phyloP scores from a whole-genome alignment of 2,113 vertebrate species.

The Lichenostomus cassidix region DNA sequence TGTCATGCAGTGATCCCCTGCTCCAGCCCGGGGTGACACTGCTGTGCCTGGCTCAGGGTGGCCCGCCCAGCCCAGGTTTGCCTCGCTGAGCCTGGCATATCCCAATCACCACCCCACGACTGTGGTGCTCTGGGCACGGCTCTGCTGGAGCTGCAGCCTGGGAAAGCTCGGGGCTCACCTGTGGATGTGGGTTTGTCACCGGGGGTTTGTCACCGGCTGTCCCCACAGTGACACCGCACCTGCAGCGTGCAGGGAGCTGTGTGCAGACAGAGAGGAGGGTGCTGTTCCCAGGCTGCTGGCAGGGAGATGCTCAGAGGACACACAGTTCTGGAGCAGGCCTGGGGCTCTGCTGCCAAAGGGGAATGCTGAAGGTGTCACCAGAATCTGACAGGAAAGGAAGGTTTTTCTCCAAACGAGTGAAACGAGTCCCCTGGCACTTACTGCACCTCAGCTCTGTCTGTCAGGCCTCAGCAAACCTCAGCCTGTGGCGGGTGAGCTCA shows the following conservation, averaged over 20 bases:
- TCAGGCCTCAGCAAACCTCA: neutral
- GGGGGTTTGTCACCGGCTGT: neutral
- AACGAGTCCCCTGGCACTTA: neutral
- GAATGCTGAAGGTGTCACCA: neutral
- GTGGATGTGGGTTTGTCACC: neutral
- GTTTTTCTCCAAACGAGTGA: neutral
- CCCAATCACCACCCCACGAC: accelerated
- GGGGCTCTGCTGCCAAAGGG: neutral
- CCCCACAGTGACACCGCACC: accelerated
- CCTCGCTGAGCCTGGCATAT: neutral
- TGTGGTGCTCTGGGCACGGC: accelerated
- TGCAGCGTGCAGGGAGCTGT: accelerated
- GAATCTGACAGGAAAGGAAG: neutral
- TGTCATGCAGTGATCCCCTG: accelerated
- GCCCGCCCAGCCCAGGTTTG: accelerated
- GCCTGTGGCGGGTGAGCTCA: neutral
- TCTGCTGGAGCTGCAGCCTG: neutral
- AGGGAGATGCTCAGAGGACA: neutral
- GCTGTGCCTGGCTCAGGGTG: neutral
- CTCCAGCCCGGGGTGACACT: accelerated
- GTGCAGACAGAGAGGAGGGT: neutral
- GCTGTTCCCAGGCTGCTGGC: neutral
- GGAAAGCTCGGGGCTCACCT: accelerated
- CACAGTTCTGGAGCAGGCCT: neutral
- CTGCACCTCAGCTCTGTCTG: neutral